Evolutionary conservation across 2,888 invertebrate genomes (phyloP).

Genomic region (Thereva unica): DNA sequence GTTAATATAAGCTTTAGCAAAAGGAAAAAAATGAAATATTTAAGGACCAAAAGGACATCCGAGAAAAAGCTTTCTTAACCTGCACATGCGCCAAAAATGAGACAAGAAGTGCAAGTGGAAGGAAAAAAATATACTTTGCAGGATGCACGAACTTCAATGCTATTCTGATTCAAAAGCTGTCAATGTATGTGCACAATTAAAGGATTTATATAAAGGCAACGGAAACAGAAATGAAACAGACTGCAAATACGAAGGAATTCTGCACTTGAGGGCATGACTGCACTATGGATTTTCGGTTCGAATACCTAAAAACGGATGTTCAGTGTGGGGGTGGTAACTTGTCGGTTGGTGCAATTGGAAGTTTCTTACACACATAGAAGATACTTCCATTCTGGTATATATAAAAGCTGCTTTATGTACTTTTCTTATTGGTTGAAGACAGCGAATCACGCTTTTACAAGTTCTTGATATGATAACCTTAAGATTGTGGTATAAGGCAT

Average conservation of each 20-base stretch:
- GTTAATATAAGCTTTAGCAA: too few species aligned
- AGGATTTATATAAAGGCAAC: background rate
- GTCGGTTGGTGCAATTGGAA: slow-evolving; percentile 31
- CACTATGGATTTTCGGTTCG: too few species aligned
- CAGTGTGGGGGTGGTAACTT: slow-evolving; percentile 22
- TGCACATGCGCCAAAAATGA: background rate
- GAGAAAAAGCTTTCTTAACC: too few species aligned
- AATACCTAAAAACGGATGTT: background rate
- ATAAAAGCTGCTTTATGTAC: slow-evolving; percentile 3
- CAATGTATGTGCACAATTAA: too few species aligned
- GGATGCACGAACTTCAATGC: background rate
- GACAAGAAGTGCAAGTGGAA: slow-evolving; percentile 6
- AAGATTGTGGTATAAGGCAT: too few species aligned
- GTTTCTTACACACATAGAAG: slow-evolving; percentile 1
- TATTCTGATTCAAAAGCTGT: too few species aligned
- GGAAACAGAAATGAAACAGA: background rate
- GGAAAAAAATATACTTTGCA: background rate
- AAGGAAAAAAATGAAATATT: too few species aligned
- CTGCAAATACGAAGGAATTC: slow-evolving; percentile 13
- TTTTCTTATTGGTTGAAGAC: slow-evolving; percentile 11
- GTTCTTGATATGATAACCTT: background rate
- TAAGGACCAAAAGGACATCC: too few species aligned
- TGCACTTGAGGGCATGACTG: slow-evolving; percentile 25
- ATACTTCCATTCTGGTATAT: too few species aligned
- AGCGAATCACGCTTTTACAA: slow-evolving; percentile 21